Percentiles rank a stretch among this genome's conserved stretches.
Conservation (phyloP, 53 echinoderm and acorn worm species). For the Paracentrotus lividus region DNA sequence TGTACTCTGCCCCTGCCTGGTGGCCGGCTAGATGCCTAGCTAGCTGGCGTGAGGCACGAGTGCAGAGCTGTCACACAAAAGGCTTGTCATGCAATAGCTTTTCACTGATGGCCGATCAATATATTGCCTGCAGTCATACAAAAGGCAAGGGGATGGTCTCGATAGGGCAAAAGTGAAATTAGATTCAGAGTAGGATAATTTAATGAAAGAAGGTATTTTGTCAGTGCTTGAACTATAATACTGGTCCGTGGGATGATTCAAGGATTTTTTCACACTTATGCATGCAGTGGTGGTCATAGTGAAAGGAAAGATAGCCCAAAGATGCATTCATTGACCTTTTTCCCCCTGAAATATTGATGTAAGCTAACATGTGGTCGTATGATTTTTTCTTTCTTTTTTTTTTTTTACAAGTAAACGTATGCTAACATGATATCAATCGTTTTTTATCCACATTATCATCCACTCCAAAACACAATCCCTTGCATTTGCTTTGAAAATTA, state of each 20-base stretch:
- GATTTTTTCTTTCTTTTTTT: no score
- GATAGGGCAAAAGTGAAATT: background rate
- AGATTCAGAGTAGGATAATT: conserved; percentile 38
- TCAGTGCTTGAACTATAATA: background rate
- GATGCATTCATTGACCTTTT: no score
- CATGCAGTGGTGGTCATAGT: background rate
- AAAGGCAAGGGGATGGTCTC: conserved; percentile 34
- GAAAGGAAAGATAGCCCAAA: no score
- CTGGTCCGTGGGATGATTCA: background rate
- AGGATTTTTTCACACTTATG: conserved; percentile 17
- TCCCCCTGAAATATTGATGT: no score
- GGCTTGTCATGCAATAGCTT: conserved; percentile 48
- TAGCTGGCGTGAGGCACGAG: conserved; percentile 28
- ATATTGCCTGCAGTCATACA: conserved; percentile 37
- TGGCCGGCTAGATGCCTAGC: background rate
- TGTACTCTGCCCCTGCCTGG: background rate
- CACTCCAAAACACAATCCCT: background rate
- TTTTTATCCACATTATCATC: background rate
- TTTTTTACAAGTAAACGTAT: no score
- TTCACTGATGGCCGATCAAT: conserved; percentile 49
- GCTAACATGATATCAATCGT: background rate
- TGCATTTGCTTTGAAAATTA: background rate
- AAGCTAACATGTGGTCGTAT: no score
- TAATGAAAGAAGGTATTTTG: conserved; percentile 4
- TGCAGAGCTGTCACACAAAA: conserved; percentile 44